Evolutionary conservation across 2,888 invertebrate genomes (phyloP).

Genomic region (Laspeyria flexula): DNA sequence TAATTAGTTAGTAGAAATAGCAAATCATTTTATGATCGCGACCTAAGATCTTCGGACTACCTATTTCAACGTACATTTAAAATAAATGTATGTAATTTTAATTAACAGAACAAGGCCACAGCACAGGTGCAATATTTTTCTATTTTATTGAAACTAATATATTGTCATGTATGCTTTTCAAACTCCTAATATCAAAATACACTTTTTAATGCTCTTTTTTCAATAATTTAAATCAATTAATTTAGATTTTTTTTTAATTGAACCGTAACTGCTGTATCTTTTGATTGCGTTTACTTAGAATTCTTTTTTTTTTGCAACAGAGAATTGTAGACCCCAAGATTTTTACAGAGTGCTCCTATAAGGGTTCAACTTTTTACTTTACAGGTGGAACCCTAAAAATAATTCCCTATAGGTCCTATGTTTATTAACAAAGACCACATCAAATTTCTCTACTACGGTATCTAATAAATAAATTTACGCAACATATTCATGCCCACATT

Average conservation of each 20-base stretch:
- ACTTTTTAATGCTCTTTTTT: too few relatives aligned
- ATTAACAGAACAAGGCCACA: slow-evolving; percentile 31
- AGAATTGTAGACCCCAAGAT: too few relatives aligned
- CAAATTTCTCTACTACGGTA: not conserved
- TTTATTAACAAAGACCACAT: too few relatives aligned
- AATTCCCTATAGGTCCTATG: too few relatives aligned
- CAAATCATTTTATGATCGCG: slow-evolving; percentile 24
- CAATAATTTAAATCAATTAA: too few relatives aligned
- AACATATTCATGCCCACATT: not conserved
- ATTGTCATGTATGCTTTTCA: not conserved
- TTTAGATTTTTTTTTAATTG: too few relatives aligned
- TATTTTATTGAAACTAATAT: not conserved
- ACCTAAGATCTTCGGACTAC: not conserved
- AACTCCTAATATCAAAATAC: too few relatives aligned
- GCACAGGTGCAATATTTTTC: slow-evolving; percentile 17
- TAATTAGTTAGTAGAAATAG: slow-evolving; percentile 6
- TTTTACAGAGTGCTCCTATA: too few relatives aligned
- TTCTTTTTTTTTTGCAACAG: too few relatives aligned
- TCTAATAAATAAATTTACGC: not conserved
- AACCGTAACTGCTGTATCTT: too few relatives aligned
- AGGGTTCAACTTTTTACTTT: too few relatives aligned
- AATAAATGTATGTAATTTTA: slow-evolving; percentile 3
- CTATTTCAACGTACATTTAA: not conserved
- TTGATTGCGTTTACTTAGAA: too few relatives aligned
- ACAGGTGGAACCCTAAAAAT: not conserved